Conservation (phyloP, 2,888 invertebrate species). For the Aleiodes leptofemur region DNA sequence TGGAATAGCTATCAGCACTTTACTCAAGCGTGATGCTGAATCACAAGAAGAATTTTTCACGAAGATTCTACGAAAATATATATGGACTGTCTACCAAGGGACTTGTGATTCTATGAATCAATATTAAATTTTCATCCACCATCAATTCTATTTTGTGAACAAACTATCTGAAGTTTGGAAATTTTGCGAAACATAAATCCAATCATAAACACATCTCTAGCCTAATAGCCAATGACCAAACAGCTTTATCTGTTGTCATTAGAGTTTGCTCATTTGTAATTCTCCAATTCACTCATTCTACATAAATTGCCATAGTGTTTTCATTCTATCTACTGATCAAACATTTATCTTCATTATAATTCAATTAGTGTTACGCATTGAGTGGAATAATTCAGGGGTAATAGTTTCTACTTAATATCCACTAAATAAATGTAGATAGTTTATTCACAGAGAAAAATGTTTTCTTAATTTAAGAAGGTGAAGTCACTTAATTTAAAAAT, state of each 20-base stretch:
- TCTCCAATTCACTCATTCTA: neutral
- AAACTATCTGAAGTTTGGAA: too few relatives aligned
- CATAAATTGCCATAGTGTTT: neutral
- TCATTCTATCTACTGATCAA: conserved; percentile 10
- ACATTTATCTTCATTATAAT: neutral
- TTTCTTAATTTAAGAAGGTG: too few relatives aligned
- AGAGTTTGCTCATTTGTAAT: neutral
- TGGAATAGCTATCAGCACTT: conserved; percentile 23
- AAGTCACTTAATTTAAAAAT: too few relatives aligned
- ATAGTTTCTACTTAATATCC: too few relatives aligned
- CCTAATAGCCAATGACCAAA: neutral
- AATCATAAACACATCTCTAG: too few relatives aligned
- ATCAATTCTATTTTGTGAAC: too few relatives aligned
- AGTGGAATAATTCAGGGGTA: neutral
- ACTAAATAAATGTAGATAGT: too few relatives aligned
- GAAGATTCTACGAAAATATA: neutral
- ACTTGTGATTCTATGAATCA: neutral
- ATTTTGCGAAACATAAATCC: too few relatives aligned
- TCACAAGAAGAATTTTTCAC: conserved; percentile 18
- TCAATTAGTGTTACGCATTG: neutral
- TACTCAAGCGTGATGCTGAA: conserved; percentile 15
- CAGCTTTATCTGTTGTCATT: neutral
- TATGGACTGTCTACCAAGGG: neutral
- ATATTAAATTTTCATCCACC: too few relatives aligned
- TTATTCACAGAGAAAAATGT: too few relatives aligned